phyloP scores from a whole-genome alignment of 2,888 invertebrate genomes.

The Zelleria hepariella region DNA sequence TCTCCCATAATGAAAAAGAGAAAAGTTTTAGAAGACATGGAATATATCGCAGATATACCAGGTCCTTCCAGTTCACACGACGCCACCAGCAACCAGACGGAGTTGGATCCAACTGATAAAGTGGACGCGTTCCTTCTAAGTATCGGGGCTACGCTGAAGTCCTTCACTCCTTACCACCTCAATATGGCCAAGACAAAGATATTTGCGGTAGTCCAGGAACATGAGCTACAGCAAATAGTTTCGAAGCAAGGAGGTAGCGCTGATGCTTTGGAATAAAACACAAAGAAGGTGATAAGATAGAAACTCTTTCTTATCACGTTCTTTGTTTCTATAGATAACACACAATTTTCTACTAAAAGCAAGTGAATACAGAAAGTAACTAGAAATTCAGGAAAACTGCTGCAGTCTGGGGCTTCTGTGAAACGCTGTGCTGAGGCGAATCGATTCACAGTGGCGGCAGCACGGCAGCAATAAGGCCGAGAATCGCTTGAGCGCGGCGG shows the following conservation, averaged over 20 bases:
- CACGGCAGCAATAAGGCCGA: neutral
- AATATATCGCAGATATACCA: slow-evolving; percentile 20
- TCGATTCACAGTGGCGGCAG: neutral
- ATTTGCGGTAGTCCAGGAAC: slow-evolving; percentile 58
- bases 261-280: neutral
- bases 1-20: slow-evolving; percentile 23
- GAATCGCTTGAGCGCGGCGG: neutral
- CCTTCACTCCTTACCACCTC: slow-evolving; percentile 56
- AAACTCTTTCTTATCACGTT: no score
- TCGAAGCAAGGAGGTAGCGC: slow-evolving; percentile 26
- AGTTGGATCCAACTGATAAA: slow-evolving; percentile 45
- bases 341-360: neutral
- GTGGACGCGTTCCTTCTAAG: slow-evolving; percentile 56
- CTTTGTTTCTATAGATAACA: no score
- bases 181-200: slow-evolving; percentile 63
- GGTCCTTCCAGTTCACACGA: slow-evolving; percentile 22
- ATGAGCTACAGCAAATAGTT: slow-evolving; percentile 60
- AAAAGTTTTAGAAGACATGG: slow-evolving; percentile 20
- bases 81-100: slow-evolving; percentile 17
- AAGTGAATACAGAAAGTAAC: neutral
- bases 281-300: neutral
- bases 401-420: neutral
- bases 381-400: neutral
- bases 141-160: slow-evolving; percentile 53
- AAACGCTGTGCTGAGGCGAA: neutral